phyloP scores from a whole-genome alignment of 2,888 invertebrate species.

The Apamea crenata region DNA sequence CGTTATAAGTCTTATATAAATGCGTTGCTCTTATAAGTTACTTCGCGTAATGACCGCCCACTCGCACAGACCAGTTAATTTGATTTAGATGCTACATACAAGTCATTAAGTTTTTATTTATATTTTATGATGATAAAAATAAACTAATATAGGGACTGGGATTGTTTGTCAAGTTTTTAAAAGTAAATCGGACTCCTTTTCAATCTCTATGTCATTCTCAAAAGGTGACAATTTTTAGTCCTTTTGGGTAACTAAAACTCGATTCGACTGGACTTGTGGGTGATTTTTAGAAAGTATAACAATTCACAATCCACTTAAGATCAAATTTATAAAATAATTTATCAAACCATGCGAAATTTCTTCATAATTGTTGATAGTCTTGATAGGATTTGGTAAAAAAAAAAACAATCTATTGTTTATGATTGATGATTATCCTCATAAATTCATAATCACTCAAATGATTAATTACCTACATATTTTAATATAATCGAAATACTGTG shows the following conservation, averaged over 20 bases:
- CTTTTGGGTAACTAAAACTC: neutral
- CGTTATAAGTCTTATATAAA: conserved; percentile 38
- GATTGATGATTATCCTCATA: neutral
- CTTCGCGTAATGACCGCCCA: conserved; percentile 49
- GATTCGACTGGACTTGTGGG: neutral
- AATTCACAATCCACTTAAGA: no score
- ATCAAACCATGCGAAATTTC: neutral
- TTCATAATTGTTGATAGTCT: neutral
- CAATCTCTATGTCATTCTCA: neutral
- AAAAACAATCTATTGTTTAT: neutral
- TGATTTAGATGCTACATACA: conserved; percentile 49
- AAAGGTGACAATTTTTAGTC: neutral
- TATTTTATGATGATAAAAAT: conserved; percentile 15
- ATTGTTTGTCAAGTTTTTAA: neutral
- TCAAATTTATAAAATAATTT: neutral
- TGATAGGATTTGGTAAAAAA: neutral
- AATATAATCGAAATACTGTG: neutral
- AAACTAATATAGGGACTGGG: neutral
- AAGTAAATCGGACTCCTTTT: neutral
- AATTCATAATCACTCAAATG: conserved; percentile 5
- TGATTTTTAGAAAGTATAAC: no score
- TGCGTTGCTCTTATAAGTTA: conserved; percentile 39
- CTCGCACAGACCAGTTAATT: conserved; percentile 42
- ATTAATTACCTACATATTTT: neutral
- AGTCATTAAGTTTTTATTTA: neutral